Evolutionary conservation across 2,113 vertebrate species (phyloP).

Genomic region (Zapus hudsonius): DNA sequence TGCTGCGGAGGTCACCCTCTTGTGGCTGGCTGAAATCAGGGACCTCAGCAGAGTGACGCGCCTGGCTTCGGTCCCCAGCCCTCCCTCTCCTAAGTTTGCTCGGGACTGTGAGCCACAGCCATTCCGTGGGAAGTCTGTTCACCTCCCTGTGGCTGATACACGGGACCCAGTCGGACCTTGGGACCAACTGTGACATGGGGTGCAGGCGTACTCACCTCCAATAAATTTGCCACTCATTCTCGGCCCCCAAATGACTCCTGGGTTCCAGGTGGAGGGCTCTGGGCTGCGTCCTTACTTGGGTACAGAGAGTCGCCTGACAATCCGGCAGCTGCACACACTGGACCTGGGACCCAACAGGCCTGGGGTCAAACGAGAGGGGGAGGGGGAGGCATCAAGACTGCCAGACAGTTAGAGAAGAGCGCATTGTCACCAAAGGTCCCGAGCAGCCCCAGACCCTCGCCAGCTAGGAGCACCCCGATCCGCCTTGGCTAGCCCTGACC

Average conservation of each 20-base stretch:
- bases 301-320: background rate
- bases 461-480: background rate
- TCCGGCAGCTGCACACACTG: background rate
- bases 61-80: background rate
- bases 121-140: background rate
- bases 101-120: background rate
- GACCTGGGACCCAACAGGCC: background rate
- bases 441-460: background rate
- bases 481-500: background rate
- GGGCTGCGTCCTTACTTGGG: background rate
- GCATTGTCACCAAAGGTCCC: background rate
- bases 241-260: background rate
- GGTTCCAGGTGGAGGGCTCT: background rate
- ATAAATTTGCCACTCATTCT: background rate
- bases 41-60: no score
- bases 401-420: background rate
- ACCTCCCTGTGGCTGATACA: background rate
- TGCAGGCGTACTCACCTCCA: background rate
- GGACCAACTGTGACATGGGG: slow-evolving; percentile 5
- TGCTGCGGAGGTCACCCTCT: background rate
- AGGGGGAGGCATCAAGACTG: slow-evolving; percentile 17
- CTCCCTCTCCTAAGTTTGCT: background rate
- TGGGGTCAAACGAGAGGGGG: slow-evolving; percentile 50
- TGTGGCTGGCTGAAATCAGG: background rate
- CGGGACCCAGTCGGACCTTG: background rate